These are phyloP conservation scores for Diplodus puntazzo DNA, from an alignment of 2,797 vertebrate genomes.

Conservation along the genomic window DNA sequence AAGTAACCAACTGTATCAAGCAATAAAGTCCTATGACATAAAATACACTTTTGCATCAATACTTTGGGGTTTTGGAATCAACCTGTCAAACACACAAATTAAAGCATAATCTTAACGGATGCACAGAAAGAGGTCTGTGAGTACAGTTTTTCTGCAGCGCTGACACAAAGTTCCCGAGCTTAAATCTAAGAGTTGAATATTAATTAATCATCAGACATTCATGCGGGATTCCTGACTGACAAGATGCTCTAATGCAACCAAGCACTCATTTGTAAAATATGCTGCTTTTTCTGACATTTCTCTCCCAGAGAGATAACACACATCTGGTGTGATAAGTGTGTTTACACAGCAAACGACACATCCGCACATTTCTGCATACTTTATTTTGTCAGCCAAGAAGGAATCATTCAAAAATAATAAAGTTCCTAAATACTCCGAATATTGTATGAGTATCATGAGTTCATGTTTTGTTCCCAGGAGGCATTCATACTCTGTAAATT, in stretches of 20 bases:
- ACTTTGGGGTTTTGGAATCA: not conserved
- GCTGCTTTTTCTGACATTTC: not conserved
- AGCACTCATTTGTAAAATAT: not conserved
- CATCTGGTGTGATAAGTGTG: not conserved
- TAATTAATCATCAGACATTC: not conserved
- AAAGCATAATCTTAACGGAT: not conserved
- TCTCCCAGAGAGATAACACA: not conserved
- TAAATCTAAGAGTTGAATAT: slow-evolving; percentile 3
- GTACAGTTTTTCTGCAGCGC: not conserved
- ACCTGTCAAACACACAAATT: not conserved
- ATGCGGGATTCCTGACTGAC: not conserved
- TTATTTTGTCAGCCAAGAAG: slow-evolving; percentile 71
- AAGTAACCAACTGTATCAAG: not conserved
- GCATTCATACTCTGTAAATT: slow-evolving; percentile 44
- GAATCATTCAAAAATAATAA: slow-evolving; percentile 67
- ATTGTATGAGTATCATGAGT: slow-evolving; percentile 35
- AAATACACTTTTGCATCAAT: not conserved
- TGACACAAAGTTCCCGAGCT: slow-evolving; percentile 1
- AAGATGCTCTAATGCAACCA: not conserved
- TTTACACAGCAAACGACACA: slow-evolving; percentile 47
- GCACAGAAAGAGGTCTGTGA: not conserved
- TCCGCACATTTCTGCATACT: slow-evolving; percentile 45
- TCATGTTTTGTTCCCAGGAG: slow-evolving; percentile 17
- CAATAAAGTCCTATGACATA: not conserved
- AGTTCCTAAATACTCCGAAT: slow-evolving; percentile 58